Conservation (phyloP, 2,113 vertebrate species). For the Thermophis baileyi region DNA sequence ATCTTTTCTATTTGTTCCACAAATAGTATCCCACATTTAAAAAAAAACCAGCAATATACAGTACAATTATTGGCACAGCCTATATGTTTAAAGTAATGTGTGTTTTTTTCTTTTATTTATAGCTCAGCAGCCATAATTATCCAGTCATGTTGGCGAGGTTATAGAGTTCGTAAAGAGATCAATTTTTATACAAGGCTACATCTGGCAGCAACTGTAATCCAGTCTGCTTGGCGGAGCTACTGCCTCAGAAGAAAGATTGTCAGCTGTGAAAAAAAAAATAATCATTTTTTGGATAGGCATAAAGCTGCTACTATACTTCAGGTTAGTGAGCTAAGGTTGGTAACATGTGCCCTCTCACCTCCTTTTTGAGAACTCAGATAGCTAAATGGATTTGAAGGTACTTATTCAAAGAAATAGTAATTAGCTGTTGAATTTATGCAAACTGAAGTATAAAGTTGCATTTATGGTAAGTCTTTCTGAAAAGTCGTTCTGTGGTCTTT, state of each 20-base stretch:
- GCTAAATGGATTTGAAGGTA: background rate
- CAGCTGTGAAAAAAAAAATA: constrained; percentile 20
- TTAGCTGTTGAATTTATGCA: background rate
- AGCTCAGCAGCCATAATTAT: constrained; percentile 72
- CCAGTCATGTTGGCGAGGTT: constrained; percentile 67
- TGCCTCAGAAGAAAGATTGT: constrained; percentile 20
- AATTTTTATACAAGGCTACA: constrained; percentile 48
- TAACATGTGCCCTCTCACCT: background rate
- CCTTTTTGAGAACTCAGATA: background rate
- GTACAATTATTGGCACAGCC: background rate
- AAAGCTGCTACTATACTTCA: constrained; percentile 85
- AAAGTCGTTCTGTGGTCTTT: background rate
- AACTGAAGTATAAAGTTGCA: background rate
- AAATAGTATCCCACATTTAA: background rate
- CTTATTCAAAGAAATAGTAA: background rate
- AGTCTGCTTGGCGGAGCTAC: constrained; percentile 51
- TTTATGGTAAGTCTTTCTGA: background rate
- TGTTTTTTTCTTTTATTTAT: constrained; percentile 29
- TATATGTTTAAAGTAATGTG: background rate
- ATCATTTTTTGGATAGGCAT: constrained; percentile 36
- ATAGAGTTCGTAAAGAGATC: constrained; percentile 49
- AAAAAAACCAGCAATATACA: background rate
- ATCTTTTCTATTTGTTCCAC: background rate
- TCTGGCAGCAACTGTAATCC: constrained; percentile 49
- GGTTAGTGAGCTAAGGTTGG: constrained; percentile 66